These are phyloP conservation scores for Gambelia wislizenii DNA, from an alignment of 2,797 vertebrate species.

Conservation along the genomic window DNA sequence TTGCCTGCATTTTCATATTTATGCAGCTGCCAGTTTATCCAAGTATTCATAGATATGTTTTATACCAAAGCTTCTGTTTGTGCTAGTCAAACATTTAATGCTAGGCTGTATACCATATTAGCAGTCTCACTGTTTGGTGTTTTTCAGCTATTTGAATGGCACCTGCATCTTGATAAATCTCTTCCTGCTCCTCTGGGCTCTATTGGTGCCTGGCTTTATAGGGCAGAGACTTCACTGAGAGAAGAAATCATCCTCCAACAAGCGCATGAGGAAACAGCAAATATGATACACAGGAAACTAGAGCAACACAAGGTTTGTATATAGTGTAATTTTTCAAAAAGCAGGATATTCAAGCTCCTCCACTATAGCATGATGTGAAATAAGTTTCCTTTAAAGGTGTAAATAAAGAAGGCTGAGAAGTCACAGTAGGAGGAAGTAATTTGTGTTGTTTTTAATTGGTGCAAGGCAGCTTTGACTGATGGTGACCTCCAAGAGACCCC, in stretches of 20 bases:
- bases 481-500: too few species aligned
- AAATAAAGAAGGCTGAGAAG: background rate
- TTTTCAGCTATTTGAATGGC: slow-evolving; percentile 93
- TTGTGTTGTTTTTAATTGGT: background rate
- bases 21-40: background rate
- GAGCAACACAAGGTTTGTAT: slow-evolving; percentile 90
- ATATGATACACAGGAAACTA: slow-evolving; percentile 85
- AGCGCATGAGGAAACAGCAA: slow-evolving; percentile 89
- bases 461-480: too few species aligned
- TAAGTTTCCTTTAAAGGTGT: background rate
- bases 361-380: background rate
- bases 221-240: slow-evolving; percentile 88
- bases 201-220: slow-evolving; percentile 91
- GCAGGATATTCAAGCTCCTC: too few species aligned
- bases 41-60: background rate
- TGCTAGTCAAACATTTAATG: background rate
- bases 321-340: background rate
- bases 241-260: slow-evolving; percentile 89
- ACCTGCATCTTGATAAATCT: slow-evolving; percentile 89
- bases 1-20: background rate
- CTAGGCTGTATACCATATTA: background rate
- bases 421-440: background rate
- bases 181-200: slow-evolving; percentile 91
- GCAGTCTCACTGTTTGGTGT: slow-evolving; percentile 36
- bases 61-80: background rate